phyloP scores from a whole-genome alignment of 2,113 vertebrate species.

The Xiphophorus maculatus region DNA sequence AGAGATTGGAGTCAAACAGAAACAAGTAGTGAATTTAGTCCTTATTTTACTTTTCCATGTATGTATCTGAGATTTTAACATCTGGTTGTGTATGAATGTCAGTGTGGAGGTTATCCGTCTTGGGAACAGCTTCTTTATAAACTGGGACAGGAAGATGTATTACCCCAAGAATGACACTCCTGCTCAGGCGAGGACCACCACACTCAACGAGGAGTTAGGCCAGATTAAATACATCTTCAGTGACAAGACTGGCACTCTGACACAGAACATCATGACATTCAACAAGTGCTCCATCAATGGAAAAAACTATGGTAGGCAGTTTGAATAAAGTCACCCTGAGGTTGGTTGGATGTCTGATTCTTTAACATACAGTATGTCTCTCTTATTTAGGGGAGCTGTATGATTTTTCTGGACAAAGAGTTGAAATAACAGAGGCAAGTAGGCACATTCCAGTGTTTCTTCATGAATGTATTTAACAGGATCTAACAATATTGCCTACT shows the following conservation, averaged over 20 bases:
- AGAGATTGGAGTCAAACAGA: not conserved
- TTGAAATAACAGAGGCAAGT: conserved; percentile 86
- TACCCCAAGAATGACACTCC: conserved; percentile 84
- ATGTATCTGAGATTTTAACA: not conserved
- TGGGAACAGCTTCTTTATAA: conserved; percentile 94
- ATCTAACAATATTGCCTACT: not conserved
- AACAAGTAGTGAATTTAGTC: not conserved
- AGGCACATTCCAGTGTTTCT: not conserved
- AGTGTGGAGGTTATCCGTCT: conserved; percentile 96
- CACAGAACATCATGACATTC: conserved; percentile 97
- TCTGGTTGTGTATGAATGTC: not conserved
- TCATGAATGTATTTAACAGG: not conserved
- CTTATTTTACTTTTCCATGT: not conserved
- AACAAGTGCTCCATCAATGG: conserved; percentile 93
- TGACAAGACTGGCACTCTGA: conserved; percentile 97
- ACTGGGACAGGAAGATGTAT: conserved; percentile 98
- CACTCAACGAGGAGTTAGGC: conserved; percentile 95
- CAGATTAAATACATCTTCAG: conserved; percentile 97
- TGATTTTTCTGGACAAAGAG: conserved; percentile 76
- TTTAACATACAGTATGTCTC: not conserved
- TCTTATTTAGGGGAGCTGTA: conserved; percentile 80
- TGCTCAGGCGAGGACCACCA: conserved; percentile 91
- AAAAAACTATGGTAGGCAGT: conserved; percentile 83
- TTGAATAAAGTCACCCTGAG: not conserved
- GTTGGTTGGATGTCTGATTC: not conserved